Conservation (phyloP, 2,797 vertebrate genomes). For the Holocentrus rufus region DNA sequence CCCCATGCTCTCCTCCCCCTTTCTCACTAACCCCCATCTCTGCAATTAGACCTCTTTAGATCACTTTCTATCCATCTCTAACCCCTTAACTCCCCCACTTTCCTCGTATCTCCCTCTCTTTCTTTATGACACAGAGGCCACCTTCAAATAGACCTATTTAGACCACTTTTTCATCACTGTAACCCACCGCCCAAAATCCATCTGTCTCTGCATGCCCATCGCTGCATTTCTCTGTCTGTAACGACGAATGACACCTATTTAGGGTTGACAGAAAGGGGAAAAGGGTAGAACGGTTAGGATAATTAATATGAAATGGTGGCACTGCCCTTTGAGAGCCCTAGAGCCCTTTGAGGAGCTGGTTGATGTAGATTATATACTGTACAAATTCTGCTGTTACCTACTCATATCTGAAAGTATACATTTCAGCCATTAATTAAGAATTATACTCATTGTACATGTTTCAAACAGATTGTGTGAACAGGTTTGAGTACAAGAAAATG, state of each 20-base stretch:
- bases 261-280: conserved; percentile 10
- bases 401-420: not conserved
- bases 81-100: conserved; percentile 53
- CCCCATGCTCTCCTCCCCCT: conserved; percentile 3
- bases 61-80: conserved; percentile 47
- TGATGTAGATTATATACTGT: conserved; percentile 7
- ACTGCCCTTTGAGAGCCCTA: conserved; percentile 39
- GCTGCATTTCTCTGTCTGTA: not conserved
- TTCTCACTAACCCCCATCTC: conserved; percentile 25
- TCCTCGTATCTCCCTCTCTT: conserved; percentile 28
- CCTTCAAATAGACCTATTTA: conserved; percentile 28
- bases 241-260: conserved; percentile 20
- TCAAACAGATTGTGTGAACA: no score
- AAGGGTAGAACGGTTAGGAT: conserved; percentile 45
- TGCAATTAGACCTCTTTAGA: conserved; percentile 59
- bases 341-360: conserved; percentile 14
- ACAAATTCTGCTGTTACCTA: not conserved
- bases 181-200: not conserved
- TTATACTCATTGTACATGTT: no score
- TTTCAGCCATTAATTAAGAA: not conserved
- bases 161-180: not conserved
- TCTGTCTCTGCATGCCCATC: not conserved
- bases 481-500: no score
- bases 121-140: conserved; percentile 10
- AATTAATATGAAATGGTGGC: conserved; percentile 51